phyloP scores from a whole-genome alignment of 2,797 vertebrate genomes.

The Remorina albescens region DNA sequence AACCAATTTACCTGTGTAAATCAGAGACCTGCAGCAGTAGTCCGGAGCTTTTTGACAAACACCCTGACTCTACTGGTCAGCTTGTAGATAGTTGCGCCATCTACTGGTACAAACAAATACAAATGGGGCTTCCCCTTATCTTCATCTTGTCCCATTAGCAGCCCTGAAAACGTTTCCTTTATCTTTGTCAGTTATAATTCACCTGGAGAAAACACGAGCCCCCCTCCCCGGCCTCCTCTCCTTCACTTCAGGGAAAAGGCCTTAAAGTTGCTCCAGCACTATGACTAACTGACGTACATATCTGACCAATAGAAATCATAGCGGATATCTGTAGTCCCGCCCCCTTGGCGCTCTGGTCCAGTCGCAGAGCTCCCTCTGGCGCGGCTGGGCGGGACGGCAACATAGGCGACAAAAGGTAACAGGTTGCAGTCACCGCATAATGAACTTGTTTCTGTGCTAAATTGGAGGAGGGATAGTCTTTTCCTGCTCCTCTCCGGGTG shows the following conservation, averaged over 20 bases:
- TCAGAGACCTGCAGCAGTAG: background rate
- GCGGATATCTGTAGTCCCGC: constrained; percentile 31
- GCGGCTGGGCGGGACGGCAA: constrained; percentile 70
- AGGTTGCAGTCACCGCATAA: constrained; percentile 75
- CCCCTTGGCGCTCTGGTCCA: constrained; percentile 50
- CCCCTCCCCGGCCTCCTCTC: too few species aligned
- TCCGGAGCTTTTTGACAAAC: background rate
- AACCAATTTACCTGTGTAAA: background rate
- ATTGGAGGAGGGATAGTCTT: constrained; percentile 24
- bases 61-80: background rate
- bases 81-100: constrained; percentile 56
- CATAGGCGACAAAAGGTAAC: constrained; percentile 81
- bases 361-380: constrained; percentile 47
- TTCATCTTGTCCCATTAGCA: background rate
- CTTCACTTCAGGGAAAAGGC: background rate
- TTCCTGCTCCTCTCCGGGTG: background rate
- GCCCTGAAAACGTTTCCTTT: background rate
- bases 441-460: constrained; percentile 66
- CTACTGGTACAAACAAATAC: constrained; percentile 56
- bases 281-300: constrained; percentile 1
- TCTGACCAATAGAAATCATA: constrained; percentile 63
- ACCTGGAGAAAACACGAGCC: background rate
- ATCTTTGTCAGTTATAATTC: background rate
- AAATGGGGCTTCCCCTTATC: background rate
- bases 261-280: constrained; percentile 1